Evolutionary conservation across 2,888 invertebrate species (phyloP).

Genomic region (Apotomis capreana): DNA sequence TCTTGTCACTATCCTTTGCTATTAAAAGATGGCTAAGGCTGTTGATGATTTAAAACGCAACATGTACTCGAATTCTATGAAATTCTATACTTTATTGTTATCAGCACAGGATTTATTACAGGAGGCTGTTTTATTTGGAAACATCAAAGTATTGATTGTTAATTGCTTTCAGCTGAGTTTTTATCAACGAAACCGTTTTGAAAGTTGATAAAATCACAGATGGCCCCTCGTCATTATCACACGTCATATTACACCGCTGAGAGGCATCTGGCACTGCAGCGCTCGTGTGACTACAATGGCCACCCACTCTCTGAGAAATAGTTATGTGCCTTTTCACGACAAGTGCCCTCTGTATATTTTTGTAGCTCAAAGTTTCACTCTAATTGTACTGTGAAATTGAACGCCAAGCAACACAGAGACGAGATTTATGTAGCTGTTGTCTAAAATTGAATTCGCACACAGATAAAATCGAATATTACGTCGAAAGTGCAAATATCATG

Average conservation of each 20-base stretch:
- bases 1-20: not conserved
- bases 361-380: constrained; percentile 40
- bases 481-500: constrained; percentile 51
- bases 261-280: constrained; percentile 31
- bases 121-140: not conserved
- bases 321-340: constrained; percentile 47
- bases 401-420: constrained; percentile 39
- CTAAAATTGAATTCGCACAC: constrained; percentile 23
- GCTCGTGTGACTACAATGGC: constrained; percentile 46
- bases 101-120: not conserved
- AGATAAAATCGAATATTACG: constrained; percentile 13
- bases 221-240: constrained; percentile 27
- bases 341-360: constrained; percentile 47
- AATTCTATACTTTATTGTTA: not conserved
- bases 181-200: not conserved
- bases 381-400: constrained; percentile 48
- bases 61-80: too few relatives aligned
- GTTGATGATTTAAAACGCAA: too few relatives aligned
- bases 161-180: constrained; percentile 2
- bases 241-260: constrained; percentile 19
- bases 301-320: constrained; percentile 45
- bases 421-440: constrained; percentile 19
- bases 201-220: constrained; percentile 29
- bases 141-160: not conserved
- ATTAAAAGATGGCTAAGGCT: not conserved